A percentile compares a stretch with the other conserved stretches of the same genome.
phyloP scores from a whole-genome alignment of 2,797 vertebrate genomes.

The Onychomys arenicola region DNA sequence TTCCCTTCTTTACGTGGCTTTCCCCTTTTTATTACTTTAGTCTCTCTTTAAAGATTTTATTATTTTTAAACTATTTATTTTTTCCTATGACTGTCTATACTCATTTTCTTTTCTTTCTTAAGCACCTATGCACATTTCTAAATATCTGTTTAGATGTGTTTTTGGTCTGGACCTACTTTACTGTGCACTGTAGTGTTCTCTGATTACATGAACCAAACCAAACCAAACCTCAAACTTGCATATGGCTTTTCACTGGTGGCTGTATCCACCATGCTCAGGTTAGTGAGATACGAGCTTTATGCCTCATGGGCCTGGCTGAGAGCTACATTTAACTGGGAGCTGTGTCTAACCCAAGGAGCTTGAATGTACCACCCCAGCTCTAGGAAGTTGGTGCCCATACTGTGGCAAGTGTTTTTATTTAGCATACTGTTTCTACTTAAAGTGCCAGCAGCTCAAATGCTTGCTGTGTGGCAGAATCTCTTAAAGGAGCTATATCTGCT shows the following conservation, averaged over 20 bases:
- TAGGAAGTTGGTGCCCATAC: neutral
- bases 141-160: neutral
- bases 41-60: neutral
- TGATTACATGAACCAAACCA: neutral
- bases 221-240: neutral
- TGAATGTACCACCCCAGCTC: neutral
- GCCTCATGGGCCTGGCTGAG: neutral
- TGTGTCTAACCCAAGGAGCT: neutral
- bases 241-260: neutral
- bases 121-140: neutral
- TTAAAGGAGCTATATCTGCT: neutral
- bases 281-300: neutral
- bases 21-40: neutral
- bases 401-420: neutral
- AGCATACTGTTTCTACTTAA: neutral
- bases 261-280: neutral
- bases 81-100: neutral
- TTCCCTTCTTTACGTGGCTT: neutral
- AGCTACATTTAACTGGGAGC: neutral
- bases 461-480: neutral
- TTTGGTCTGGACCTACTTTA: neutral
- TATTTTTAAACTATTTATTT: neutral
- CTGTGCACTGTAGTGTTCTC: neutral
- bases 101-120: neutral
- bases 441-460: neutral